These are phyloP conservation scores for Silurus glanis DNA, from an alignment of 2,113 vertebrate species.

Conservation along the genomic window DNA sequence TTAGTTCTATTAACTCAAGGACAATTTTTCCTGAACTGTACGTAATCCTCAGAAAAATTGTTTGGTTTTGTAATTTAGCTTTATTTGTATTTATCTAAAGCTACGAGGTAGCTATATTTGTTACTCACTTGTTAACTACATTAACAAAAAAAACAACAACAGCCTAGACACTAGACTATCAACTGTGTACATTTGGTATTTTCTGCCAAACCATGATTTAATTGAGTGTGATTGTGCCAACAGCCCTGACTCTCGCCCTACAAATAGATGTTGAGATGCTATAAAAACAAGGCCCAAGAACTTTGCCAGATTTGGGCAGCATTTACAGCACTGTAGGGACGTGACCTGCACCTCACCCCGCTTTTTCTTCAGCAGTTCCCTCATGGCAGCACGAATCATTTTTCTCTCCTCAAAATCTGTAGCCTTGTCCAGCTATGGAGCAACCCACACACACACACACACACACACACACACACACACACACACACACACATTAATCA, in stretches of 20 bases:
- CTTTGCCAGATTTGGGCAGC: slow-evolving; percentile 12
- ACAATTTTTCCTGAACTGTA: not conserved
- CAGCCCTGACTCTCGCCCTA: not conserved
- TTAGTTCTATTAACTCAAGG: not conserved
- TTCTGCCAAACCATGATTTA: slow-evolving; percentile 5
- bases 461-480: not conserved
- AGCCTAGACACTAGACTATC: not conserved
- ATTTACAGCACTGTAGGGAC: not conserved
- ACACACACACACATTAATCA: not conserved
- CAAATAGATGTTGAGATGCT: not conserved
- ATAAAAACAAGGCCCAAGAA: not conserved
- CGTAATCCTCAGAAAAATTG: not conserved
- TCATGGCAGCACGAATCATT: slow-evolving; percentile 84
- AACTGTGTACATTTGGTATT: not conserved
- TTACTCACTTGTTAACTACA: not conserved
- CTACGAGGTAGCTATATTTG: not conserved
- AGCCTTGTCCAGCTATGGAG: slow-evolving; percentile 80
- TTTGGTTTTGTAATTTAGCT: not conserved
- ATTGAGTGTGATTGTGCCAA: not conserved
- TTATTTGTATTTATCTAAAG: not conserved
- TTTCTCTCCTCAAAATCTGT: slow-evolving; percentile 86
- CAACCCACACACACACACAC: slow-evolving; percentile 9
- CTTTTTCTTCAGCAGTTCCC: slow-evolving; percentile 90
- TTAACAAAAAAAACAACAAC: not conserved
- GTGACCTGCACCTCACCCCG: slow-evolving; percentile 73